These are phyloP conservation scores for Dreissena rostriformis DNA, from an alignment of 1,140 invertebrate genomes.

Conservation along the genomic window DNA sequence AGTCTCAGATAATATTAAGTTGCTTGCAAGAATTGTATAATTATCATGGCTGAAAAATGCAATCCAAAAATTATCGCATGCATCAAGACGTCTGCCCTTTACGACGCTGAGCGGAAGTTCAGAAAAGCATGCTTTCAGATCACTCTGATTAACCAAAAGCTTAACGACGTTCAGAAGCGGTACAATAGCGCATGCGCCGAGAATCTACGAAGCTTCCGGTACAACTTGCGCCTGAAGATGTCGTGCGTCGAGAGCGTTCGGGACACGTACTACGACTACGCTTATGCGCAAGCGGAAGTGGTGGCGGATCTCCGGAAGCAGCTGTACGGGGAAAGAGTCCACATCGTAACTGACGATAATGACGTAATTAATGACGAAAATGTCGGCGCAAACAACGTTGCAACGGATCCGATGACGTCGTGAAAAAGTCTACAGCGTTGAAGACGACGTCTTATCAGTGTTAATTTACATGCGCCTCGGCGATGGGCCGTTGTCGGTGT, in stretches of 20 bases:
- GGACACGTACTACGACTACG: conserved; percentile 55
- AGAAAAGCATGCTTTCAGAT: conserved; percentile 15
- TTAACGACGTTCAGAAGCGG: conserved; percentile 23
- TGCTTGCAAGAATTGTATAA: too few relatives aligned
- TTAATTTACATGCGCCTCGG: too few relatives aligned
- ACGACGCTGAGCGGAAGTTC: conserved; percentile 33
- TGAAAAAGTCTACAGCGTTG: too few relatives aligned
- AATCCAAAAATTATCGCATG: too few relatives aligned
- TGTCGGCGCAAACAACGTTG: too few relatives aligned
- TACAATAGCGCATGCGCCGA: conserved; percentile 34
- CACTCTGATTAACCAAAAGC: conserved; percentile 28
- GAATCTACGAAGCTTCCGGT: conserved; percentile 40
- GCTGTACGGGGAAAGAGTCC: conserved; percentile 14
- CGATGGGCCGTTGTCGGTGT: too few relatives aligned
- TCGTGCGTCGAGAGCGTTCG: conserved; percentile 48
- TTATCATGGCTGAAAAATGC: too few relatives aligned
- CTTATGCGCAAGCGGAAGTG: conserved; percentile 38
- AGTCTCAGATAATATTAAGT: too few relatives aligned
- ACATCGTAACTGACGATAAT: conserved; percentile 5
- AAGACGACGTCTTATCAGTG: too few relatives aligned
- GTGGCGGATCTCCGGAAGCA: conserved; percentile 28
- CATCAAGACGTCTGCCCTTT: background rate
- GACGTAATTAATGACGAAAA: background rate
- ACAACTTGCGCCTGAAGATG: conserved; percentile 46
- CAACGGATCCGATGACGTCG: too few relatives aligned